Evolutionary conservation across 1,140 invertebrate genomes (phyloP), one percentile per base, ranked within the genome.

Genomic region (Venustaconcha ellipsiformis): DNA sequence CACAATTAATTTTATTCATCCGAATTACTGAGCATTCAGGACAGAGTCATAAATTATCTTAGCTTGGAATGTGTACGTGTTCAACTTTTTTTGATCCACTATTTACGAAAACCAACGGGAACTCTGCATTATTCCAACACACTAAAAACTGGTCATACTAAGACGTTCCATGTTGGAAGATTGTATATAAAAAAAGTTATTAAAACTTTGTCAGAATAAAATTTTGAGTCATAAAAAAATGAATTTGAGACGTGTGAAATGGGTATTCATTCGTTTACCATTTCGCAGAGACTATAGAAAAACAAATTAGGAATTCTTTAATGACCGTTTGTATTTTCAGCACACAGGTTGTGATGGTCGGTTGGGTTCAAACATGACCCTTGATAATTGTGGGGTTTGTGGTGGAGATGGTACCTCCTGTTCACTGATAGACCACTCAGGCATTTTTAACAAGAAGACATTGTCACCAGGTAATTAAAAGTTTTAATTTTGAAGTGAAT

Each of bases 311-410:
- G 11, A 62, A 62, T 1, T 62, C 18, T 62, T 18, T n/a, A 8
- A 23, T 23, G 18, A n/a, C 18, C 20, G 20, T 62, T 62, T 62
- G 18, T 66, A 20, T 76, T 14, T 73, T 78, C 76, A 90, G 75
- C 92, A 92, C 57, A 95, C 95, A 18, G 96, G 96, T 58, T 98
- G 96, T 89, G 95, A 98, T 89, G 94, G 94, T 87, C 89, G 92
- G 63, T 91, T 98, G 17, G 92, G 94, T 80, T 96, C 96, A 2
- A 92, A 92, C 15, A 92, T 92, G 71, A 91, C 91, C 67, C 89
- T 95, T 69, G 95, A 97, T 89, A 92, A 92, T n/a, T 98, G 96
- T 88, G 96, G 96, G 8, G 93, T 96, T 26, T 97, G 96, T 87
- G 93, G 93, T n/a, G 96, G 96, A 2, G 92, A 96, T 85, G 96